Base-by-base conservation (phyloP, 1,140 invertebrate species). In the Drosophila ambigua region DNA sequence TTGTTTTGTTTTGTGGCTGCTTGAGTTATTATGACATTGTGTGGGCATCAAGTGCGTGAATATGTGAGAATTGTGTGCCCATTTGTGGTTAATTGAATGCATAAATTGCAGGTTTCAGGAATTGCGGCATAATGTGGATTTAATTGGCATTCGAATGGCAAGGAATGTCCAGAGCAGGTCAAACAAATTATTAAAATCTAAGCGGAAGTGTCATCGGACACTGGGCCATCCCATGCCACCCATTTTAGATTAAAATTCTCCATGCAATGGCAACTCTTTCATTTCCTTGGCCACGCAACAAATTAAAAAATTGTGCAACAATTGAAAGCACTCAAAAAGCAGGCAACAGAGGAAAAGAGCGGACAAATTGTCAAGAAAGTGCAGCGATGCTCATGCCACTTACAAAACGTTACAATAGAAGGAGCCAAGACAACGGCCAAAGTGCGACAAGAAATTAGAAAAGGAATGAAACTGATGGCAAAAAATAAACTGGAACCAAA, bases 281-380 rank as follows among this genome's bases (percentile, higher is more conserved):
- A 74, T 72, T 66, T 66, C 52, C 68, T 73, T 65, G 20, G 44
- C 62, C 82, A 82, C 59, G 82, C 69, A 87, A 77, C 74, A 85
- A 85, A 85, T 87, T 87, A 85, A 85, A 85, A 85, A 87, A 87
- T 87, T 87, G 83, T 87, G 82, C 82, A 87, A 82, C 83, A 87
- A 87, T 87, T 82, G 83, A 77, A 85, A 77, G 82, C 74, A 72
- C 63, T 68, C 72, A 76, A 66, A 87, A 71, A 78, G 63, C 63
- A 68, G 41, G 28, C 54, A 54, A 46, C 51, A 57, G 35, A 50
- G 20, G 45, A 55, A 39, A 55, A 60, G 77, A 74, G 45, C 31
- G 41, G 41, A 76, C 50, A 73, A 81, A 85, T 87, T 85, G 82
- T 79, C 82, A 82, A 65, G 74, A 81, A 87, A 87, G 81, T 77